These are phyloP conservation scores for Champsocephalus esox DNA, from an alignment of 2,797 vertebrate species.

Conservation along the genomic window DNA sequence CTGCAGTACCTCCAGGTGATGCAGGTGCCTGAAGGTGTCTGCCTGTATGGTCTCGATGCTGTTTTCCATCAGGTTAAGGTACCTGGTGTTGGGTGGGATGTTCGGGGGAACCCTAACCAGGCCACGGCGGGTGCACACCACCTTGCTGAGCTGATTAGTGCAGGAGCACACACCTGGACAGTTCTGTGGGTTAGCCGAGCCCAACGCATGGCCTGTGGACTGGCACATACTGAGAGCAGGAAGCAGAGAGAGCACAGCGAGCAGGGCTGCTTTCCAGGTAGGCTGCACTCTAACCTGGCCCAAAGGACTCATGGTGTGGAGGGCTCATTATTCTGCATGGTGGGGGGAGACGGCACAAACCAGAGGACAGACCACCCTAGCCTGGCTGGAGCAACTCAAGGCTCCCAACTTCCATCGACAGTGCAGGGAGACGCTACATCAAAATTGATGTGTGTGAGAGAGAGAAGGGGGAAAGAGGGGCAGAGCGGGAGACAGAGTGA, in stretches of 20 bases:
- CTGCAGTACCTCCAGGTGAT: slow-evolving; percentile 97
- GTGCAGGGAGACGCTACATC: slow-evolving; percentile 80
- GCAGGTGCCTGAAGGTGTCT: slow-evolving; percentile 95
- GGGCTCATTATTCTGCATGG: slow-evolving; percentile 98
- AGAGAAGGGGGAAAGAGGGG: slow-evolving; percentile 42
- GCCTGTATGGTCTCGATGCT: slow-evolving; percentile 97
- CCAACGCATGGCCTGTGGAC: slow-evolving; percentile 82
- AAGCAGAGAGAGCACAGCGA: slow-evolving; percentile 92
- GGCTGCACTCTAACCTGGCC: slow-evolving; percentile 97
- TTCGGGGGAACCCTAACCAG: slow-evolving; percentile 92
- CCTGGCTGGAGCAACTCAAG: slow-evolving; percentile 91
- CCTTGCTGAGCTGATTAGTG: slow-evolving; percentile 97
- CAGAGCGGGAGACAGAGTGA: slow-evolving; percentile 52
- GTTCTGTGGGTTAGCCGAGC: slow-evolving; percentile 90
- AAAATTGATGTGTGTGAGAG: slow-evolving; percentile 55
- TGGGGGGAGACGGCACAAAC: slow-evolving; percentile 88
- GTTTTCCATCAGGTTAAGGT: slow-evolving; percentile 99
- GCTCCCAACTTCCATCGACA: slow-evolving; percentile 93
- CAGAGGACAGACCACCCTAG: slow-evolving; percentile 89
- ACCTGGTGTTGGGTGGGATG: slow-evolving; percentile 93
- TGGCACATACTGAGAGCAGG: slow-evolving; percentile 92
- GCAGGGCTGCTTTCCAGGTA: slow-evolving; percentile 94
- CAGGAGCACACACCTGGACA: slow-evolving; percentile 96
- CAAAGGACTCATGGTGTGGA: slow-evolving; percentile 99
- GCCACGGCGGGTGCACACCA: slow-evolving; percentile 95